Evolutionary conservation across 2,888 invertebrate genomes (phyloP).

Genomic region (Pristionchus mayeri): DNA sequence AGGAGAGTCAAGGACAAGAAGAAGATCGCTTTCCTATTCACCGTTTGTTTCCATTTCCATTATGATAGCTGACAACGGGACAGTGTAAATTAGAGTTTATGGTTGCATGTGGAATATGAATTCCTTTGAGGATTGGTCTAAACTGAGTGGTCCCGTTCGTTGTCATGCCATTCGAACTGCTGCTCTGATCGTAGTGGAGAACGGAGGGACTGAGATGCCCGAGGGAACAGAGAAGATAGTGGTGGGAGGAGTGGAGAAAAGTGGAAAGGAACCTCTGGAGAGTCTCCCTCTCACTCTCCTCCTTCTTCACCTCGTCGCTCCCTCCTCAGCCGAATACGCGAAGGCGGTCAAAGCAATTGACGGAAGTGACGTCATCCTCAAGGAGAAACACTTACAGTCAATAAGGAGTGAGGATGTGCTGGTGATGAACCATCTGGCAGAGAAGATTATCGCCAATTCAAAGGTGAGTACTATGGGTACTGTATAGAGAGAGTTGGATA

Average conservation of each 20-base stretch:
- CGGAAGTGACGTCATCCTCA: constrained; percentile 27
- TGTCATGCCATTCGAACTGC: neutral
- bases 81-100: no score
- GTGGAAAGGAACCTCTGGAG: constrained; percentile 58
- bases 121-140: constrained; percentile 38
- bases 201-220: constrained; percentile 13
- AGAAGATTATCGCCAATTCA: neutral
- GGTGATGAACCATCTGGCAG: constrained; percentile 15
- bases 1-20: constrained; percentile 18
- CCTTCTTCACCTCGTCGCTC: constrained; percentile 49
- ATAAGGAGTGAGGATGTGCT: constrained; percentile 21
- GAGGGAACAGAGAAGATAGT: constrained; percentile 37
- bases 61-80: no score
- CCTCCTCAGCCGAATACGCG: neutral
- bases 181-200: constrained; percentile 28
- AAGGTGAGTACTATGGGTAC: constrained; percentile 3
- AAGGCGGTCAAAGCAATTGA: constrained; percentile 20
- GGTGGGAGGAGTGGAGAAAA: constrained; percentile 15
- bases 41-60: constrained; percentile 10
- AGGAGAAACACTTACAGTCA: constrained; percentile 34
- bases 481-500: neutral
- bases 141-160: constrained; percentile 21
- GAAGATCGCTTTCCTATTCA: constrained; percentile 41
- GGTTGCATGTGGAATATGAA: neutral
- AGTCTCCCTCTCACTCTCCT: constrained; percentile 56